These are phyloP conservation scores for Leptogaster cylindrica DNA, from an alignment of 2,888 invertebrate genomes.

Conservation along the genomic window DNA sequence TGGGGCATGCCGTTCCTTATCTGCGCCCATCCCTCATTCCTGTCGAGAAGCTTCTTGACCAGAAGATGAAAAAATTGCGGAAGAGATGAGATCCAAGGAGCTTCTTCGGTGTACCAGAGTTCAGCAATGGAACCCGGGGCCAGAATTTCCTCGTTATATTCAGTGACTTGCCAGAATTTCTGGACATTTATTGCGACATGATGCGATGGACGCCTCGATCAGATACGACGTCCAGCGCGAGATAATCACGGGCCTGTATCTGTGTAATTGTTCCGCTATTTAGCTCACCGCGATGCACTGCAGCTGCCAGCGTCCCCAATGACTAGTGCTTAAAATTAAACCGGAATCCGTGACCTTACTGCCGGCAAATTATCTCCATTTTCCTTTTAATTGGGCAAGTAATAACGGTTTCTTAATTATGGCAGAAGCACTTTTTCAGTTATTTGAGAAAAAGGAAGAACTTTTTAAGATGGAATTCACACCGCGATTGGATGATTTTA, in stretches of 20 bases:
- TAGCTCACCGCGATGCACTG: background rate
- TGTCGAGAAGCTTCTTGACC: constrained; percentile 16
- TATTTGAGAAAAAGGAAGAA: too few species aligned
- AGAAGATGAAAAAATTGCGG: background rate
- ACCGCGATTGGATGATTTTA: too few species aligned
- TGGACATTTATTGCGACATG: constrained; percentile 41
- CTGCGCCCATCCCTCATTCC: background rate
- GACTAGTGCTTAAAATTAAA: background rate
- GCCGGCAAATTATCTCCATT: background rate
- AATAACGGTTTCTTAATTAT: too few species aligned
- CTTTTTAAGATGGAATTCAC: too few species aligned
- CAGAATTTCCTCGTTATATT: constrained; percentile 25
- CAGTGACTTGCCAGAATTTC: constrained; percentile 31
- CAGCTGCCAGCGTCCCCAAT: constrained; percentile 14
- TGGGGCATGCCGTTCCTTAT: background rate
- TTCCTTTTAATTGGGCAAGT: constrained; percentile 5
- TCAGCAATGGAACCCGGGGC: background rate
- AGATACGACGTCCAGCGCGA: constrained; percentile 4
- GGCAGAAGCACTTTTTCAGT: too few species aligned
- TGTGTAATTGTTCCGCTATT: constrained; percentile 27
- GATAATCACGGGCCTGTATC: constrained; percentile 33
- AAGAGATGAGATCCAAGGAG: too few species aligned
- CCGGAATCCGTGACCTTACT: too few species aligned
- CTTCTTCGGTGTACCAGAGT: too few species aligned
- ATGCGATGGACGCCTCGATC: constrained; percentile 27